phyloP scores from a whole-genome alignment of 2,888 invertebrate genomes.

The Gastracanthus pulcherrimus region DNA sequence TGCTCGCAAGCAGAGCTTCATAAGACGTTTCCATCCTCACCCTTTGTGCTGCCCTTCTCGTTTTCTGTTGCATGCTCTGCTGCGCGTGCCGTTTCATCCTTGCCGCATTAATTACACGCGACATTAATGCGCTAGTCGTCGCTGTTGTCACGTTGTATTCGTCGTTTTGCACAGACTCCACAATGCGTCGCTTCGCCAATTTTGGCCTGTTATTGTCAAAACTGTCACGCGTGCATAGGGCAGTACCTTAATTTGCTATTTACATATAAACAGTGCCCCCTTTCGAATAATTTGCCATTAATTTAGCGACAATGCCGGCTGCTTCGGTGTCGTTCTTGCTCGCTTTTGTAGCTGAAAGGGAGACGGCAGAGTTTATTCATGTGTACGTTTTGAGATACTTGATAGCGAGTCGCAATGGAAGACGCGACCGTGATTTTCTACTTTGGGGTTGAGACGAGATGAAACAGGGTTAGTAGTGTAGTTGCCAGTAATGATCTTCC shows the following conservation, averaged over 20 bases:
- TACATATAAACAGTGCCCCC: slow-evolving; percentile 17
- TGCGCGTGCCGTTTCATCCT: not conserved
- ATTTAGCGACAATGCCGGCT: slow-evolving; percentile 40
- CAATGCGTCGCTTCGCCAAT: slow-evolving; percentile 11
- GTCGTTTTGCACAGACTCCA: no score
- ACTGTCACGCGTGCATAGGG: no score
- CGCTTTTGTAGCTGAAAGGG: not conserved
- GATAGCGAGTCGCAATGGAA: slow-evolving; percentile 20
- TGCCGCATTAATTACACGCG: slow-evolving; percentile 30
- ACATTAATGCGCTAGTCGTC: slow-evolving; percentile 17
- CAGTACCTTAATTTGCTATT: slow-evolving; percentile 43
- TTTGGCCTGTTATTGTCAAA: slow-evolving; percentile 40
- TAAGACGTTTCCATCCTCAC: not conserved
- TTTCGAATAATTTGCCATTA: slow-evolving; percentile 42
- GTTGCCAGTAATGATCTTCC: slow-evolving; percentile 6
- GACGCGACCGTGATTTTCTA: slow-evolving; percentile 17
- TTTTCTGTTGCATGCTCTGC: not conserved
- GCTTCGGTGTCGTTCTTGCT: slow-evolving; percentile 16
- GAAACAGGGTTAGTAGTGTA: not conserved
- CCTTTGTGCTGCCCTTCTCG: not conserved
- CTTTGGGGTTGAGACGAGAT: not conserved
- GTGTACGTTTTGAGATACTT: slow-evolving; percentile 10
- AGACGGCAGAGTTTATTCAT: no score
- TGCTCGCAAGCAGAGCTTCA: no score
- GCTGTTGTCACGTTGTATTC: no score